Evolutionary conservation across 2,113 vertebrate genomes (phyloP).

Genomic region (Platysternon megacephalum): DNA sequence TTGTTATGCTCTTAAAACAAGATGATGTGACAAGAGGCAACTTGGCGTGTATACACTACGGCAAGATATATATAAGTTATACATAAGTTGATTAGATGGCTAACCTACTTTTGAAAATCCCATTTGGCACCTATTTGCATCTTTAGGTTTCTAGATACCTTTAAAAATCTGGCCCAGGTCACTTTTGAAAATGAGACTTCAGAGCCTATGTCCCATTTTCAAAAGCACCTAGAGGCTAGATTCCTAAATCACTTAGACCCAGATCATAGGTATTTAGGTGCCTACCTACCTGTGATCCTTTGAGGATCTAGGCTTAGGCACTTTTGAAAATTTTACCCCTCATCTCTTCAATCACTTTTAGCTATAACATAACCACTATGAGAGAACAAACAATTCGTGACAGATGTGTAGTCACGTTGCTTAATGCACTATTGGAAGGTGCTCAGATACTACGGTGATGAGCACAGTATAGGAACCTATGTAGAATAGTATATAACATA

Average conservation of each 20-base stretch:
- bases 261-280: not conserved
- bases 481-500: not conserved
- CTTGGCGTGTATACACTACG: conserved; percentile 49
- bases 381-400: not conserved
- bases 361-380: not conserved
- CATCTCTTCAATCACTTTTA: not conserved
- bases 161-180: not conserved
- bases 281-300: not conserved
- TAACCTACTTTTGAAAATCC: not conserved
- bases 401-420: not conserved
- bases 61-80: conserved; percentile 10
- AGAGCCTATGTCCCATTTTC: not conserved
- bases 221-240: not conserved
- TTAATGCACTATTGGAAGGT: not conserved
- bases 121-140: not conserved
- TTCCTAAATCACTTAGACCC: not conserved
- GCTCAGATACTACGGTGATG: not conserved
- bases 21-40: conserved; percentile 48
- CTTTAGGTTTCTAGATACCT: not conserved
- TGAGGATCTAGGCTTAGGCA: not conserved
- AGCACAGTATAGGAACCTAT: not conserved
- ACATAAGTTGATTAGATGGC: conserved; percentile 26
- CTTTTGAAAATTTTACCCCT: not conserved
- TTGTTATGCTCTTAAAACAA: conserved; percentile 49
- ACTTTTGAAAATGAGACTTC: not conserved